These are phyloP conservation scores for Euzetes globulus DNA, from an alignment of 2,888 invertebrate genomes.

Conservation along the genomic window DNA sequence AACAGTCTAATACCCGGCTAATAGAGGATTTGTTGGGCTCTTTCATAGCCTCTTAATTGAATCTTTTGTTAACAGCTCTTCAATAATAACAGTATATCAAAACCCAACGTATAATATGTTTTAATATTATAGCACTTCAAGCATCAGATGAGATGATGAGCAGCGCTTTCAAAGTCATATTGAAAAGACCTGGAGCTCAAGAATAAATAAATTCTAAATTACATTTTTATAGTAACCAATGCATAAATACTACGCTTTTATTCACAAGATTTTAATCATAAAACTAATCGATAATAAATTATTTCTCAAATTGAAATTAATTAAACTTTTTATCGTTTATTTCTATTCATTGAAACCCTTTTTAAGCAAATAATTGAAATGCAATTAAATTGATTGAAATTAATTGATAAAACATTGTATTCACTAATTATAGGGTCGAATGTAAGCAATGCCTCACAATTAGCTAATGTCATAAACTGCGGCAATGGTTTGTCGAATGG, in stretches of 20 bases:
- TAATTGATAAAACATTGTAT: slow-evolving; percentile 1
- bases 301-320: slow-evolving; percentile 5
- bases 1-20: slow-evolving; percentile 29
- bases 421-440: slow-evolving; percentile 26
- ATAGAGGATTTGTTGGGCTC: slow-evolving; percentile 21
- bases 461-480: slow-evolving; percentile 3
- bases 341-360: neutral
- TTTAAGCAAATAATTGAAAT: neutral
- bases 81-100: slow-evolving; percentile 27
- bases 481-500: neutral
- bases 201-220: neutral
- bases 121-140: slow-evolving; percentile 29
- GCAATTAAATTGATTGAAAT: neutral
- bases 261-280: slow-evolving; percentile 20
- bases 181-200: slow-evolving; percentile 26
- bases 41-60: slow-evolving; percentile 29
- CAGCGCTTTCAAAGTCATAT: slow-evolving; percentile 1
- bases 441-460: slow-evolving; percentile 6
- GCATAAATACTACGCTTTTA: neutral
- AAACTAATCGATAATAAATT: slow-evolving; percentile 22
- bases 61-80: slow-evolving; percentile 31
- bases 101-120: slow-evolving; percentile 15
- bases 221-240: neutral
- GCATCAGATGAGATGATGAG: slow-evolving; percentile 19
- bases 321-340: neutral